Base-by-base conservation (phyloP, 2,888 invertebrate species). In the Drosophila planitibia region DNA sequence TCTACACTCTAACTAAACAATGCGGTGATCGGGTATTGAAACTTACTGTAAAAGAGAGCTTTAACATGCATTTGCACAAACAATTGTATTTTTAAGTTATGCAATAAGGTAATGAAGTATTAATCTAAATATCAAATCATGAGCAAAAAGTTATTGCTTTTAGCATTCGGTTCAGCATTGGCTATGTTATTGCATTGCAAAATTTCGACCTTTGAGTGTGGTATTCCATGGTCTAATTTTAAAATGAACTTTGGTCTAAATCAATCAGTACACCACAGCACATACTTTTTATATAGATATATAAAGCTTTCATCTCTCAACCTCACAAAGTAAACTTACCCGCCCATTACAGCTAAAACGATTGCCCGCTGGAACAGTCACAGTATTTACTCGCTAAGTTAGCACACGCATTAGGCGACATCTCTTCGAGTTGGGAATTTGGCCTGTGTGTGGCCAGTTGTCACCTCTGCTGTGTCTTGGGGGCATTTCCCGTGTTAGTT, bases 401-500 rank as follows among this genome's bases (percentile, higher is more conserved):
- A 57, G 49, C 82, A 77, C 58, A 59, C 55, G 55, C 57, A 81
- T 82, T 82, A 66, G 35, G 55, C 28, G 41, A 58, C 35, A 53
- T 44, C 44, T 64, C 62, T 63, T 54, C 49, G 63, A 33, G 49
- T 64, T 71, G 63, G 63, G 61, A 69, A 64, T 62, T 58, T 59
- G 70, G 19, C 37, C 47, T 57, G 63, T 22, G 70, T 76, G 59
- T 70, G 72, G 60, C 58, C 53, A 53, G 25, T 35, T 57, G 69
- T 41, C 51, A 51, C n/a, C 39, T 44, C 16, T 62, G 37, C 55
- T 32, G 16, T 16, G 25, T 47, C 53, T 65, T 49, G 68, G 57
- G 76, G 84, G 73, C 82, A 86, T 83, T 90, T 89, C 82, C 87
- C 91, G 69, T 83, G 75, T 85, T 74, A 76, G 69, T 58, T 32